phyloP scores from a whole-genome alignment of 2,888 invertebrate genomes.

The Lagria hirta region DNA sequence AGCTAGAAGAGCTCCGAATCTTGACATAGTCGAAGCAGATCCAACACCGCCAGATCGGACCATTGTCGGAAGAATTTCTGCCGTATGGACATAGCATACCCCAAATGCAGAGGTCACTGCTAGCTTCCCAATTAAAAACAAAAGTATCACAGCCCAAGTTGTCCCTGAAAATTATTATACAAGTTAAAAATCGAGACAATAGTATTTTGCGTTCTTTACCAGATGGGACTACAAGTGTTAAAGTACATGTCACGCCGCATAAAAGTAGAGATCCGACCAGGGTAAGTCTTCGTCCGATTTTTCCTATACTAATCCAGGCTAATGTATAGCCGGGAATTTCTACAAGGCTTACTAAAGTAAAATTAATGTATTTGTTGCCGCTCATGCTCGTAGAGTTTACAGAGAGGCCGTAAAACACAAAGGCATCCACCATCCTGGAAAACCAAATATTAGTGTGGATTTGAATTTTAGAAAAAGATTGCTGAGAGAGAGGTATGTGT shows the following conservation, averaged over 20 bases:
- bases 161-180: constrained; percentile 49
- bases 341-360: constrained; percentile 62
- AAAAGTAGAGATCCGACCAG: constrained; percentile 56
- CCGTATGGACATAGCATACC: constrained; percentile 64
- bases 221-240: constrained; percentile 58
- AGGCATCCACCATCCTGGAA: constrained; percentile 66
- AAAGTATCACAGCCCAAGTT: constrained; percentile 58
- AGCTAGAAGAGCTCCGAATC: constrained; percentile 63
- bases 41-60: constrained; percentile 64
- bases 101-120: constrained; percentile 66
- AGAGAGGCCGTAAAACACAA: constrained; percentile 70
- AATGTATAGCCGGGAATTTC: constrained; percentile 64
- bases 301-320: constrained; percentile 57
- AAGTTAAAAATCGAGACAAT: constrained; percentile 4
- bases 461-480: no score
- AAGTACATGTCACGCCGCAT: constrained; percentile 58
- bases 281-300: constrained; percentile 57
- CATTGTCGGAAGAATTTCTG: constrained; percentile 58
- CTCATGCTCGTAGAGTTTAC: constrained; percentile 66
- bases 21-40: constrained; percentile 60
- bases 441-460: no score
- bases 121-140: constrained; percentile 65
- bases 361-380: constrained; percentile 70
- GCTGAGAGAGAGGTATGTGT: no score
- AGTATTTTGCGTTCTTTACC: constrained; percentile 46